Conservation (phyloP, 2,888 invertebrate genomes). For the Tachina grossa region DNA sequence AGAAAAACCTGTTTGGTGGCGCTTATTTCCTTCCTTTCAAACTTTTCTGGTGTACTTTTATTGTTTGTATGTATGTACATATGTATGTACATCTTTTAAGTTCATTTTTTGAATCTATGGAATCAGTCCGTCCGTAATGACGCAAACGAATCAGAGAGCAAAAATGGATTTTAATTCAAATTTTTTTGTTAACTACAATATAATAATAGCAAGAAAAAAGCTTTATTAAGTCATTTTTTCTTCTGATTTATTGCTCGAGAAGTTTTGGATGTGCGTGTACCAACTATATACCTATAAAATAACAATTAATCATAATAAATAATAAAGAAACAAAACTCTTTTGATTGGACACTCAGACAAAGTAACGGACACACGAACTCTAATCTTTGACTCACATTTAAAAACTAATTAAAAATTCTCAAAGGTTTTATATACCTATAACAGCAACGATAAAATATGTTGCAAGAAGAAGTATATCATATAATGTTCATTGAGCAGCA, state of each 20-base stretch:
- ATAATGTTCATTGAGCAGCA: neutral
- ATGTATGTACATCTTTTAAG: neutral
- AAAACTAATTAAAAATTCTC: neutral
- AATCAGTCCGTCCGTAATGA: constrained; percentile 45
- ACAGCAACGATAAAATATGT: neutral
- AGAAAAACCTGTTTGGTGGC: constrained; percentile 68
- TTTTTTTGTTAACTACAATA: constrained; percentile 15
- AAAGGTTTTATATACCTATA: neutral
- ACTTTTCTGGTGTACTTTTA: constrained; percentile 34
- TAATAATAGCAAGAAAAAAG: neutral
- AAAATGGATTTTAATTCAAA: constrained; percentile 28
- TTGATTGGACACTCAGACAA: constrained; percentile 19
- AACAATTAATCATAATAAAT: constrained; percentile 66
- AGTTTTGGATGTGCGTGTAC: neutral
- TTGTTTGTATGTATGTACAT: neutral
- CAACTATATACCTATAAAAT: neutral
- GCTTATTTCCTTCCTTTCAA: constrained; percentile 68
- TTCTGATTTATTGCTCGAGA: constrained; percentile 20
- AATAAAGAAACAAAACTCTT: constrained; percentile 49
- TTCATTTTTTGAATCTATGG: constrained; percentile 23
- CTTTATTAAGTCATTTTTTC: constrained; percentile 9
- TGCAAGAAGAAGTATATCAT: neutral
- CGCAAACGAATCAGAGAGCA: constrained; percentile 15
- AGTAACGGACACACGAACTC: constrained; percentile 1
- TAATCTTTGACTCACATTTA: neutral